phyloP scores from a whole-genome alignment of 1,140 invertebrate species.

The Rhopalosiphum maidis region DNA sequence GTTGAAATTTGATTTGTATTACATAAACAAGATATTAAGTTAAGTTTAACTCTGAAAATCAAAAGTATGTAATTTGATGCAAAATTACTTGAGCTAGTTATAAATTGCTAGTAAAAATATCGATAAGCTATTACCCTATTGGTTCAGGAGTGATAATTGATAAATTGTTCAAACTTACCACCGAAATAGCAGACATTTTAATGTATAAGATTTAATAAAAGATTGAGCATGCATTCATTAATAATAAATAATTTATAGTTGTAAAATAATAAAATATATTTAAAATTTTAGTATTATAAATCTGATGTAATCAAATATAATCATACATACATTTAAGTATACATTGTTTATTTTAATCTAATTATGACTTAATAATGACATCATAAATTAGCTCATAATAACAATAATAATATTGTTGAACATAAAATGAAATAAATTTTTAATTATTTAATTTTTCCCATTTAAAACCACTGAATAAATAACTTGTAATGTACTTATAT shows the following conservation, averaged over 20 bases:
- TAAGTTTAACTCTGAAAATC: not conserved
- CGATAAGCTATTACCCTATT: not conserved
- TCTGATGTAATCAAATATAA: no score
- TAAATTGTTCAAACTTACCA: not conserved
- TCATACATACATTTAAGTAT: no score
- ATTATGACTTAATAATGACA: no score
- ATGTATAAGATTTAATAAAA: not conserved
- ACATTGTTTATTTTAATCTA: no score
- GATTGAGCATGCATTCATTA: not conserved
- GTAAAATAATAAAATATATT: no score
- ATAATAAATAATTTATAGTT: no score
- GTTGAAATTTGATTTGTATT: no score
- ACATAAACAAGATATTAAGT: not conserved
- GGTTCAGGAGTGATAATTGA: not conserved
- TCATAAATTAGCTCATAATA: not conserved
- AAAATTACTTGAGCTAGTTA: not conserved
- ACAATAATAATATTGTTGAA: not conserved
- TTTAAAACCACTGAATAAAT: not conserved
- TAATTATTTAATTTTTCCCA: not conserved
- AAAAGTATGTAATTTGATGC: not conserved
- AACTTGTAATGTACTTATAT: not conserved
- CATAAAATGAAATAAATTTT: not conserved
- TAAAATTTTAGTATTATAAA: no score
- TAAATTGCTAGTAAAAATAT: not conserved
- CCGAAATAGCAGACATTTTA: not conserved